Evolutionary conservation across 37 sponge, comb jelly and placozoan genomes (phyloP).

Genomic region (Eunapius fragilis): DNA sequence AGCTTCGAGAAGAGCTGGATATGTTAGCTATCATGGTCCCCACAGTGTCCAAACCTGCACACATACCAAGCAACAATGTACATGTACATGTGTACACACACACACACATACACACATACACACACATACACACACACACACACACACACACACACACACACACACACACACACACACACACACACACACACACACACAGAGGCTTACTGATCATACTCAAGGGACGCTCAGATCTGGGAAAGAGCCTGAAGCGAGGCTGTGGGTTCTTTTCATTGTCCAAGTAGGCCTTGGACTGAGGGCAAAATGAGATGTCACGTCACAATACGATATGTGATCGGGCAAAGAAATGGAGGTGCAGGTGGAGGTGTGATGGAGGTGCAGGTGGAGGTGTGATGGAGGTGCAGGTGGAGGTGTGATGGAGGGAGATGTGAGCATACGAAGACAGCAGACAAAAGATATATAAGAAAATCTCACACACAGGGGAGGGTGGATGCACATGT

Average conservation of each 20-base stretch:
- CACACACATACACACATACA: too few relatives aligned
- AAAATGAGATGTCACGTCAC: too few relatives aligned
- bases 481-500: too few relatives aligned
- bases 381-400: neutral
- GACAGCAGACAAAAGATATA: too few relatives aligned
- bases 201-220: slow-evolving; percentile 48
- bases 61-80: too few relatives aligned
- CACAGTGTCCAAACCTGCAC: slow-evolving; percentile 57
- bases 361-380: neutral
- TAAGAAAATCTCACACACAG: too few relatives aligned
- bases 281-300: slow-evolving; percentile 45
- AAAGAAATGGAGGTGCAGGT: neutral
- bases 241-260: slow-evolving; percentile 48
- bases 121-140: too few relatives aligned
- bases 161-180: too few relatives aligned
- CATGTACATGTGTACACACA: neutral
- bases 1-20: neutral
- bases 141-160: too few relatives aligned
- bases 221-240: slow-evolving; percentile 22
- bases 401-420: neutral
- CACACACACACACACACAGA: too few relatives aligned
- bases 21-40: slow-evolving; percentile 82
- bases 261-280: slow-evolving; percentile 43
- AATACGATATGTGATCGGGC: too few relatives aligned
- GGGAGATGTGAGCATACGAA: too few relatives aligned